Evolutionary conservation across 2,797 vertebrate species (phyloP).

Genomic region (Scomberomorus guttatus): DNA sequence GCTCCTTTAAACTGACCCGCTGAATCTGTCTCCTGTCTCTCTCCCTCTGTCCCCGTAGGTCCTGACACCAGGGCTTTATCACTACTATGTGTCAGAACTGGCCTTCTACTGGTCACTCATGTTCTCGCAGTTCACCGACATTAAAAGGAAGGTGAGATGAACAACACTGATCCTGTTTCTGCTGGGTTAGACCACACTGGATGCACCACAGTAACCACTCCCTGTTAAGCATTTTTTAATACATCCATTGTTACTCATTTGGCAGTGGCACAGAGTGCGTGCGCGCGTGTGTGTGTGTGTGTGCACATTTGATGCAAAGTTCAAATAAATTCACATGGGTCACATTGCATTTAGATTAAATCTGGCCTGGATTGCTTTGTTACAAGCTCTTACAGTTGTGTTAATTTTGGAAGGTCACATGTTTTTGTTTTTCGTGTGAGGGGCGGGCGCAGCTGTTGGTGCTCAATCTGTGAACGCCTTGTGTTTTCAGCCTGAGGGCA

Average conservation of each 20-base stretch:
- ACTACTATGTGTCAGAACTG: conserved; percentile 94
- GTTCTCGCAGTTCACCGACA: conserved; percentile 99
- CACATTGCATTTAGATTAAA: neutral
- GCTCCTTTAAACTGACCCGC: neutral
- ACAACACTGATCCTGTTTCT: neutral
- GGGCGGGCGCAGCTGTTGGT: neutral
- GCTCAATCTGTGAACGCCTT: conserved; percentile 58
- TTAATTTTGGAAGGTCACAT: conserved; percentile 52
- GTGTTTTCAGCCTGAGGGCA: conserved; percentile 60
- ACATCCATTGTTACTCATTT: conserved; percentile 55
- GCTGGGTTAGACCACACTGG: conserved; percentile 4
- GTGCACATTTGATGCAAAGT: neutral
- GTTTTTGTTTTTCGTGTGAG: conserved; percentile 15
- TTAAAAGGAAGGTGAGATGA: conserved; percentile 95
- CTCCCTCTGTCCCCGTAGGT: conserved; percentile 80
- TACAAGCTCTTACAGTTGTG: neutral
- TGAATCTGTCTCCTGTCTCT: neutral
- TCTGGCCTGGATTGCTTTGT: neutral
- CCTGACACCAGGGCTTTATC: conserved; percentile 91
- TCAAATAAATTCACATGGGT: neutral
- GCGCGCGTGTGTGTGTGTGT: neutral
- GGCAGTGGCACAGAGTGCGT: neutral
- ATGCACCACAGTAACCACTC: conserved; percentile 20
- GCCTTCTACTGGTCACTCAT: conserved; percentile 98
- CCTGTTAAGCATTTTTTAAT: conserved; percentile 35